phyloP scores from a whole-genome alignment of 2,888 invertebrate genomes.

The Drosophila dives region DNA sequence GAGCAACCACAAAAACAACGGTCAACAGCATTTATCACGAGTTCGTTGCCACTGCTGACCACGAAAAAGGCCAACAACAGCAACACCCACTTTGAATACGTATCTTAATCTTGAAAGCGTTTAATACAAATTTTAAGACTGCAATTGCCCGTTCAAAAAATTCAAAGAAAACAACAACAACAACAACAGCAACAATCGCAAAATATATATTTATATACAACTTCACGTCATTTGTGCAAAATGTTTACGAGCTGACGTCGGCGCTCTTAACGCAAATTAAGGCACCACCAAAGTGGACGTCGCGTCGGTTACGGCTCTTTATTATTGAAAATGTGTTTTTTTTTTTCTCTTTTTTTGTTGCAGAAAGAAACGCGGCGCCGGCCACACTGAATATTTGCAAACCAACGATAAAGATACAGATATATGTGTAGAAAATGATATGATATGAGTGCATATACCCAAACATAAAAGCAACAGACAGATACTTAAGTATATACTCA shows the following conservation, averaged over 20 bases:
- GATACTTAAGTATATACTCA: conserved; percentile 17
- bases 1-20: conserved; percentile 30
- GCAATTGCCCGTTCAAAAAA: conserved; percentile 20
- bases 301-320: conserved; percentile 58
- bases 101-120: conserved; percentile 49
- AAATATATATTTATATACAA: conserved; percentile 19
- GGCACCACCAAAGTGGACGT: conserved; percentile 67
- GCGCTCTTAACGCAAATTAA: conserved; percentile 61
- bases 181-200: background rate
- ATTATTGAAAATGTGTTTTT: conserved; percentile 60
- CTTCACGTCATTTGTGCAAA: conserved; percentile 42
- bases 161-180: background rate
- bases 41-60: conserved; percentile 68
- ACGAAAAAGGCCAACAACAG: conserved; percentile 60
- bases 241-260: conserved; percentile 59
- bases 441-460: conserved; percentile 18
- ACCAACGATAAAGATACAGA: conserved; percentile 35
- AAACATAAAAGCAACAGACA: conserved; percentile 46
- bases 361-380: conserved; percentile 62
- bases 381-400: conserved; percentile 59
- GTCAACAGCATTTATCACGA: conserved; percentile 60
- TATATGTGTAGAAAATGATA: conserved; percentile 38
- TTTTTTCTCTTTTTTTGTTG: conserved; percentile 53
- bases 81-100: conserved; percentile 41
- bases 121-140: conserved; percentile 39